A percentile compares a stretch with the other conserved stretches of the same genome.
Evolutionary conservation across 2,113 vertebrate species (phyloP).

Genomic region (Taxidea taxus): DNA sequence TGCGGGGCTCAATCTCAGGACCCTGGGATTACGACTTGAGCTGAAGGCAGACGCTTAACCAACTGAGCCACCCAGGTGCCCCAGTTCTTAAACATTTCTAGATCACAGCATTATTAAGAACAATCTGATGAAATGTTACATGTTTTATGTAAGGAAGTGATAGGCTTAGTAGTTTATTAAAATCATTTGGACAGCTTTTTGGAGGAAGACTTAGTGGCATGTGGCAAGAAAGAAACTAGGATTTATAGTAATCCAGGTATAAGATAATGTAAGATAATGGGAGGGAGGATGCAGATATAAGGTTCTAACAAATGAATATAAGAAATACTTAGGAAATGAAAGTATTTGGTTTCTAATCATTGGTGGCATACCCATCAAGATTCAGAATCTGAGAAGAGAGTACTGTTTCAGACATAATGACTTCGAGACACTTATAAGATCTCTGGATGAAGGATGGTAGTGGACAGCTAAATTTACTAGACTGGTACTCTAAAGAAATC

Average conservation of each 20-base stretch:
- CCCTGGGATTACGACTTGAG: too few relatives aligned
- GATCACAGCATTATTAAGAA: not conserved
- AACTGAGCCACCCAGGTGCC: too few relatives aligned
- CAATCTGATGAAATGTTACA: not conserved
- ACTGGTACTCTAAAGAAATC: not conserved
- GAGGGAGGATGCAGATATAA: not conserved
- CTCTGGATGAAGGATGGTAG: not conserved
- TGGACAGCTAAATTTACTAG: not conserved
- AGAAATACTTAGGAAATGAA: not conserved
- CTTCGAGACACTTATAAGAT: not conserved
- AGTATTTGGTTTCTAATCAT: not conserved
- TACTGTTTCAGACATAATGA: not conserved
- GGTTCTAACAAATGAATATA: not conserved
- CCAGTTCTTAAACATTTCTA: not conserved
- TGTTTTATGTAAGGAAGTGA: not conserved
- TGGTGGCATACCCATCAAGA: not conserved
- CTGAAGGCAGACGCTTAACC: too few relatives aligned
- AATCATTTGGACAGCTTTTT: not conserved
- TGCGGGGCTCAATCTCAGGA: too few relatives aligned
- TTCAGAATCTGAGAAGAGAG: not conserved
- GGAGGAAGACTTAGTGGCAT: not conserved
- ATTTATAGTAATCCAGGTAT: not conserved
- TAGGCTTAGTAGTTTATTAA: too few relatives aligned
- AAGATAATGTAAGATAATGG: not conserved
- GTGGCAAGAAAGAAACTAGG: not conserved